Evolutionary conservation across 1,140 invertebrate species (phyloP).

Genomic region (Eriocheir sinensis): DNA sequence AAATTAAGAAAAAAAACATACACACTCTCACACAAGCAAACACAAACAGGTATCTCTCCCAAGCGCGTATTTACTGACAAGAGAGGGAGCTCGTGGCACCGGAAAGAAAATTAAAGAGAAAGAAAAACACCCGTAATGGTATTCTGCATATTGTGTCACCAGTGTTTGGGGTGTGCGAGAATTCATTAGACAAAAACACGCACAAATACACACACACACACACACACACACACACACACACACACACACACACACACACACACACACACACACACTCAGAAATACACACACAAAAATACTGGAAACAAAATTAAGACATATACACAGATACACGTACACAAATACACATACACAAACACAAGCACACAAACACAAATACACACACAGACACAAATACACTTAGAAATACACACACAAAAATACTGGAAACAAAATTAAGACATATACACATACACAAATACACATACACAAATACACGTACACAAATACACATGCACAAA

Average conservation of each 20-base stretch:
- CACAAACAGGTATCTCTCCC: too few species aligned
- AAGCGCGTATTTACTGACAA: too few species aligned
- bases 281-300: too few species aligned
- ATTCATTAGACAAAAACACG: not conserved
- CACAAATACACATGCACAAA: constrained; percentile 1
- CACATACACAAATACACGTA: constrained; percentile 7
- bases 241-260: constrained; percentile 16
- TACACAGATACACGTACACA: not conserved
- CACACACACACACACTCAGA: not conserved
- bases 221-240: not conserved
- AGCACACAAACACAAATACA: not conserved
- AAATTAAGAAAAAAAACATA: too few species aligned
- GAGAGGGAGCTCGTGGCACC: too few species aligned
- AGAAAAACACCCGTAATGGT: too few species aligned
- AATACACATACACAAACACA: not conserved
- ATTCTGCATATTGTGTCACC: too few species aligned
- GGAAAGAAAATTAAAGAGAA: too few species aligned
- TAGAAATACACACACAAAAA: not conserved
- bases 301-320: not conserved
- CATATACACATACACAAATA: constrained; percentile 24
- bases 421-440: not conserved
- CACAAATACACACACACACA: not conserved
- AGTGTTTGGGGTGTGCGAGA: too few species aligned
- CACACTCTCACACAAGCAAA: too few species aligned
- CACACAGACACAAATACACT: not conserved